phyloP scores from a whole-genome alignment of 1,140 invertebrate genomes.

The Venturia canescens region DNA sequence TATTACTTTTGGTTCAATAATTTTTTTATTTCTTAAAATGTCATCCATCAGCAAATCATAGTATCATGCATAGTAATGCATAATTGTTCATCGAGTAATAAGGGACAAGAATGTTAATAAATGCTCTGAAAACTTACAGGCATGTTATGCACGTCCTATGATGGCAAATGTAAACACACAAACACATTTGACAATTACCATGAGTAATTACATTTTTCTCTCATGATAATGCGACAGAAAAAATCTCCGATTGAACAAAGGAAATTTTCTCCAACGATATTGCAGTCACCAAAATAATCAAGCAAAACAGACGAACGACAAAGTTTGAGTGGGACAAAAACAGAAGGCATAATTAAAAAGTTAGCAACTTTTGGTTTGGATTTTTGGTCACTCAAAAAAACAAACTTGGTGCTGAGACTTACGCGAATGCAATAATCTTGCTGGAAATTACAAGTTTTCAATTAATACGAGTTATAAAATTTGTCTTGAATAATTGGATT shows the following conservation, averaged over 20 bases:
- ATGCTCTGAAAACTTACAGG: constrained; percentile 72
- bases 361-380: not conserved
- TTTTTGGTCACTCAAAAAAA: constrained; percentile 13
- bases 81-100: constrained; percentile 19
- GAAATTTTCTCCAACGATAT: too few species aligned
- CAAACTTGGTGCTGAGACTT: constrained; percentile 64
- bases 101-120: constrained; percentile 49
- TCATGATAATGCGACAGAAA: too few species aligned
- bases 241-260: too few species aligned
- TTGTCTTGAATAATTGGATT: not conserved
- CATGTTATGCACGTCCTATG: constrained; percentile 76
- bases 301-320: constrained; percentile 18
- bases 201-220: constrained; percentile 31
- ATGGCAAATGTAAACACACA: constrained; percentile 74
- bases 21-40: not conserved
- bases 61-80: constrained; percentile 44
- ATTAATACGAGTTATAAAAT: constrained; percentile 19
- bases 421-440: constrained; percentile 76
- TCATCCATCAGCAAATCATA: not conserved
- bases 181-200: constrained; percentile 63
- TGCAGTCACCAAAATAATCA: not conserved
- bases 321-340: constrained; percentile 1
- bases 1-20: not conserved
- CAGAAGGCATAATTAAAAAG: not conserved
- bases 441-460: constrained; percentile 67